phyloP scores from a whole-genome alignment of 2,888 invertebrate species.

The Drosophila niveifrons region DNA sequence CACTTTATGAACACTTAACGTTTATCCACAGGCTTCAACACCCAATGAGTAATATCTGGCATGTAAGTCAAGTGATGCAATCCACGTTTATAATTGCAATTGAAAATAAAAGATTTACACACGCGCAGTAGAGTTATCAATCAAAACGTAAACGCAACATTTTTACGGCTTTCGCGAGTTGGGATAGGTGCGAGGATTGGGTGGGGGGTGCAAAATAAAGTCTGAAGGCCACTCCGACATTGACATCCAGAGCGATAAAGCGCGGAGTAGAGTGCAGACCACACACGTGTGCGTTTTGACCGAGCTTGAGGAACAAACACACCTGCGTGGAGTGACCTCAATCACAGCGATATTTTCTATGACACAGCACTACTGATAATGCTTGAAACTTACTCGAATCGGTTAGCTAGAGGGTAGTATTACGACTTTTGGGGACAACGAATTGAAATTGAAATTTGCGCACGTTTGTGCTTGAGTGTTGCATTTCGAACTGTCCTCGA shows the following conservation, averaged over 20 bases:
- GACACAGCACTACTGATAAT: slow-evolving; percentile 14
- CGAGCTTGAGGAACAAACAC: slow-evolving; percentile 14
- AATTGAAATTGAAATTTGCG: slow-evolving; percentile 16
- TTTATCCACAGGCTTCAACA: neutral
- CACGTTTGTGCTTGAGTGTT: slow-evolving; percentile 33
- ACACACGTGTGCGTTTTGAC: slow-evolving; percentile 39
- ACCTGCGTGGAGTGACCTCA: slow-evolving; percentile 23
- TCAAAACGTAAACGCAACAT: slow-evolving; percentile 4
- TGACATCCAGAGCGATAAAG: slow-evolving; percentile 30
- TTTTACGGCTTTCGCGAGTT: slow-evolving; percentile 17
- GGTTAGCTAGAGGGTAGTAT: neutral
- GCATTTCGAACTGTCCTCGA: slow-evolving; percentile 49
- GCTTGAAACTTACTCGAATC: slow-evolving; percentile 30
- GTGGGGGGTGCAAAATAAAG: neutral
- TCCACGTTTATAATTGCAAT: slow-evolving; percentile 39
- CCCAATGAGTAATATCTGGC: neutral
- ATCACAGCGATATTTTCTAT: neutral
- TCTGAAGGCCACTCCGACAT: slow-evolving; percentile 9
- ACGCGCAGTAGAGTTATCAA: slow-evolving; percentile 44
- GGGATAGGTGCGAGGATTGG: no score
- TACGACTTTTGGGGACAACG: neutral
- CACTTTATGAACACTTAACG: neutral
- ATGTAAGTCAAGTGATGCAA: slow-evolving; percentile 26
- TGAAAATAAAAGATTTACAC: slow-evolving; percentile 18
- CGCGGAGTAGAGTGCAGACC: slow-evolving; percentile 1